These are phyloP conservation scores for Pseudorhiza aurosa DNA, from an alignment of 30 jellyfish, hydroid and myxozoan genomes.

Conservation along the genomic window DNA sequence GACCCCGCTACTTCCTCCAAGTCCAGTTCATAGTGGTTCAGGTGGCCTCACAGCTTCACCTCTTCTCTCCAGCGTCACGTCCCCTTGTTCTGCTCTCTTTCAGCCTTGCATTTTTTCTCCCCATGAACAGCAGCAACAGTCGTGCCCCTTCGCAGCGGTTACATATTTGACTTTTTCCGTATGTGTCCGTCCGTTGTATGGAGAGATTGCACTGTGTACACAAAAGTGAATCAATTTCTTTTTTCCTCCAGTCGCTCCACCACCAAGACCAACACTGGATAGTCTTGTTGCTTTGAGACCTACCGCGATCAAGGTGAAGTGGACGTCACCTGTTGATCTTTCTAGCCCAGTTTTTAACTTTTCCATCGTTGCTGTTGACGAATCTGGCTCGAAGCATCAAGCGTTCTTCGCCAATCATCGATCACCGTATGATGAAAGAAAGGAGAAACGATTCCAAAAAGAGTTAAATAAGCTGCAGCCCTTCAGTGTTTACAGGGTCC, in stretches of 20 bases:
- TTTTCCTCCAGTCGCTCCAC: conserved; percentile 36
- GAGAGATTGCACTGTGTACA: too few species aligned
- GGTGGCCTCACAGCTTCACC: too few species aligned
- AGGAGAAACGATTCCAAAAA: conserved; percentile 1
- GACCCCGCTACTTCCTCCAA: too few species aligned
- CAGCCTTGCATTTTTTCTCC: too few species aligned
- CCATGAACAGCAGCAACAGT: too few species aligned
- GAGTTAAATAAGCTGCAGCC: conserved; percentile 16
- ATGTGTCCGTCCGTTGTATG: too few species aligned
- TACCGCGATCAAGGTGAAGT: not conserved
- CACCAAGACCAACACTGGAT: conserved; percentile 29
- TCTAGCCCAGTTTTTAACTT: not conserved
- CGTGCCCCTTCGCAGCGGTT: too few species aligned
- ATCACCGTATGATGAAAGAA: conserved; percentile 11
- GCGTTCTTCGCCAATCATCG: not conserved
- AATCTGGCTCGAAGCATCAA: not conserved
- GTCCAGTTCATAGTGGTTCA: too few species aligned
- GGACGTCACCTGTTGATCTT: conserved; percentile 11
- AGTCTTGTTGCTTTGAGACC: conserved; percentile 17
- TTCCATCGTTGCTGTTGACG: conserved; percentile 16
- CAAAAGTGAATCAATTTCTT: too few species aligned
- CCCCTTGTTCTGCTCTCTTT: too few species aligned
- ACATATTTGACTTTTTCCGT: too few species aligned
- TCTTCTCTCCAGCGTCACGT: too few species aligned
- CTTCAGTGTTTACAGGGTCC: conserved; percentile 5